These are phyloP conservation scores for Cydia splendana DNA, from an alignment of 1,140 invertebrate genomes.

Conservation along the genomic window DNA sequence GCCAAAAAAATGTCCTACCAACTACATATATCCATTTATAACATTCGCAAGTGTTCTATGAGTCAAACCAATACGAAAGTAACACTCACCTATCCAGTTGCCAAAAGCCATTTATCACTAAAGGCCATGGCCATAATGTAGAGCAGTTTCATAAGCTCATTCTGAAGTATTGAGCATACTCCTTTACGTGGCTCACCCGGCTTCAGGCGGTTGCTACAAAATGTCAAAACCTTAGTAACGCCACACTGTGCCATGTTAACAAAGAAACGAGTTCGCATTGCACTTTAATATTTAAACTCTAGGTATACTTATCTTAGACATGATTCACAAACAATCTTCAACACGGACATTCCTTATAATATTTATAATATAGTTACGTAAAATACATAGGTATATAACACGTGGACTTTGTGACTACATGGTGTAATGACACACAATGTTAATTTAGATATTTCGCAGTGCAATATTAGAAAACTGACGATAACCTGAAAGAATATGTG, in stretches of 20 bases:
- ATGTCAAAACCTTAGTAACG: slow-evolving; percentile 70
- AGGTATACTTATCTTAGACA: slow-evolving; percentile 61
- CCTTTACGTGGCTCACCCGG: slow-evolving; percentile 57
- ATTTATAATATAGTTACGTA: slow-evolving; percentile 15
- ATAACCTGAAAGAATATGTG: no score
- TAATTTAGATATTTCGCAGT: slow-evolving; percentile 32
- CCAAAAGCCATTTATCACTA: slow-evolving; percentile 47
- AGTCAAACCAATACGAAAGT: slow-evolving; percentile 23
- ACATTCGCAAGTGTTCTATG: slow-evolving; percentile 20
- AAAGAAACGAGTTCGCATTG: slow-evolving; percentile 55
- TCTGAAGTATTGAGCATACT: slow-evolving; percentile 37
- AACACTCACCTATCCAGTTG: slow-evolving; percentile 54
- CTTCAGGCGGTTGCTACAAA: slow-evolving; percentile 71
- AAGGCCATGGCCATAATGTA: slow-evolving; percentile 44
- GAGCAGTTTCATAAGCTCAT: slow-evolving; percentile 48
- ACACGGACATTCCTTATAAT: slow-evolving; percentile 31
- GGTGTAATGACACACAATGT: slow-evolving; percentile 37
- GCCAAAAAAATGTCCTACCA: not conserved
- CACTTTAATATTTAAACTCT: slow-evolving; percentile 43
- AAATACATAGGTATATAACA: not conserved
- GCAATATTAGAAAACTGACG: not conserved
- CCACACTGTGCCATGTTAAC: slow-evolving; percentile 57
- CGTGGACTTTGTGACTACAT: slow-evolving; percentile 70
- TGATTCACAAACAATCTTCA: slow-evolving; percentile 36
- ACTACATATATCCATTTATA: slow-evolving; percentile 12